A percentile compares a stretch with the other conserved stretches of the same genome.
Conservation (phyloP, 1,140 invertebrate genomes). For the Tribolium madens region DNA sequence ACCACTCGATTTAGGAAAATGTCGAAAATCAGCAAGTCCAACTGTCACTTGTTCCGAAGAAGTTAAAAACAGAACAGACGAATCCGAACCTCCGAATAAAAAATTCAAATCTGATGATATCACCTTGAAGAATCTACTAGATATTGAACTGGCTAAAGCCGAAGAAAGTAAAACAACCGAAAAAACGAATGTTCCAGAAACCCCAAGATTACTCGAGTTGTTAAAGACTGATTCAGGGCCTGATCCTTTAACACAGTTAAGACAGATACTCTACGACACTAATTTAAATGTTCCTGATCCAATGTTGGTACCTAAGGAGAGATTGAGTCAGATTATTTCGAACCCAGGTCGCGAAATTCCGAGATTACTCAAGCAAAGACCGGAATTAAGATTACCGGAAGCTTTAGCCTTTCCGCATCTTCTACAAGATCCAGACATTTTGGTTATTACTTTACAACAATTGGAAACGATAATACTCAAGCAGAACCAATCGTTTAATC, state of each 20-base stretch:
- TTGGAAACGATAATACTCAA: conserved; percentile 78
- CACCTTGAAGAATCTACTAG: conserved; percentile 64
- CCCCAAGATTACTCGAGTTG: conserved; percentile 64
- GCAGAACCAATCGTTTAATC: conserved; percentile 63
- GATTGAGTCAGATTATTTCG: conserved; percentile 76
- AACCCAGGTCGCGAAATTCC: conserved; percentile 83
- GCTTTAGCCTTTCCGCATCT: conserved; percentile 78
- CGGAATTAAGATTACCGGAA: conserved; percentile 78
- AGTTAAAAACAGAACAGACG: conserved; percentile 58
- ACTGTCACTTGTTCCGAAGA: conserved; percentile 74
- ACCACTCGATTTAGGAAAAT: conserved; percentile 75
- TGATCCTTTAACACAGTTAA: conserved; percentile 78
- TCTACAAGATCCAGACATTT: conserved; percentile 80
- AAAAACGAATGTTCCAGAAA: conserved; percentile 54
- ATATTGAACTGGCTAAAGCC: conserved; percentile 63
- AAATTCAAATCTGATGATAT: conserved; percentile 69
- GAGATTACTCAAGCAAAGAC: conserved; percentile 75
- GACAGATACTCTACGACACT: conserved; percentile 76
- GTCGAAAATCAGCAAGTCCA: conserved; percentile 72
- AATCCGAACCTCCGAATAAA: conserved; percentile 72
- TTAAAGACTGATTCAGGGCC: conserved; percentile 68
- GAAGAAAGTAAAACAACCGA: conserved; percentile 60
- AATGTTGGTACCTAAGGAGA: conserved; percentile 80
- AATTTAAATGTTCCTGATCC: conserved; percentile 83
- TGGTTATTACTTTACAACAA: conserved; percentile 82